These are phyloP conservation scores for Galerucella pusilla DNA, from an alignment of 2,888 invertebrate species.

Conservation along the genomic window DNA sequence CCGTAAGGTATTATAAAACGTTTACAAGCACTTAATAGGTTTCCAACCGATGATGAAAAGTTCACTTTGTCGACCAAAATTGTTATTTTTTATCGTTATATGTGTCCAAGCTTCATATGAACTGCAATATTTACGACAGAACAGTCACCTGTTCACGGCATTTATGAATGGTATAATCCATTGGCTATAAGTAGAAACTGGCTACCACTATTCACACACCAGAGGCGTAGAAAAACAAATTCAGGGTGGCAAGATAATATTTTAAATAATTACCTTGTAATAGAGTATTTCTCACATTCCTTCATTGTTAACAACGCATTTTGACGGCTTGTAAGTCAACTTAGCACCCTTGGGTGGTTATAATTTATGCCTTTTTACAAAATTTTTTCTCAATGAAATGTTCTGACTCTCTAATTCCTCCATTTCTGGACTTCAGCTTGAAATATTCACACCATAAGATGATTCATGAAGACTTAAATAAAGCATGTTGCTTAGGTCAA, in stretches of 20 bases:
- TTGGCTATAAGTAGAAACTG: conserved; percentile 42
- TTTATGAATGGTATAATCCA: conserved; percentile 50
- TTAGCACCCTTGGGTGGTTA: too few relatives aligned
- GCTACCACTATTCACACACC: conserved; percentile 32
- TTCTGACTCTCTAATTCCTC: too few relatives aligned
- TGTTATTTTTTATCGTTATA: conserved; percentile 58
- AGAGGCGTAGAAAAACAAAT: conserved; percentile 27
- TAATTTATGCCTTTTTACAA: too few relatives aligned
- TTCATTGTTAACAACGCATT: too few relatives aligned
- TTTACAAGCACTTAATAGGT: conserved; percentile 46
- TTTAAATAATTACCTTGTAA: conserved; percentile 16
- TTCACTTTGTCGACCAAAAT: conserved; percentile 55
- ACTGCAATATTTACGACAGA: conserved; percentile 55
- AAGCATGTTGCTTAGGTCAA: too few relatives aligned
- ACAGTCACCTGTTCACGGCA: conserved; percentile 55
- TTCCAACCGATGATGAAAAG: conserved; percentile 54
- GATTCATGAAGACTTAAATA: too few relatives aligned
- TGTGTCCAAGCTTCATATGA: conserved; percentile 53
- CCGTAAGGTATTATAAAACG: background rate
- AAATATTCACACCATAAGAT: too few relatives aligned
- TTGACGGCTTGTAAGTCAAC: too few relatives aligned
- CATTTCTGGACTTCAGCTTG: too few relatives aligned
- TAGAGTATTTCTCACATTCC: background rate
- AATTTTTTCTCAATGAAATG: too few relatives aligned
- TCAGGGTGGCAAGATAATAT: background rate